Conservation (phyloP, 2,113 vertebrate species). For the Percina caprodes region DNA sequence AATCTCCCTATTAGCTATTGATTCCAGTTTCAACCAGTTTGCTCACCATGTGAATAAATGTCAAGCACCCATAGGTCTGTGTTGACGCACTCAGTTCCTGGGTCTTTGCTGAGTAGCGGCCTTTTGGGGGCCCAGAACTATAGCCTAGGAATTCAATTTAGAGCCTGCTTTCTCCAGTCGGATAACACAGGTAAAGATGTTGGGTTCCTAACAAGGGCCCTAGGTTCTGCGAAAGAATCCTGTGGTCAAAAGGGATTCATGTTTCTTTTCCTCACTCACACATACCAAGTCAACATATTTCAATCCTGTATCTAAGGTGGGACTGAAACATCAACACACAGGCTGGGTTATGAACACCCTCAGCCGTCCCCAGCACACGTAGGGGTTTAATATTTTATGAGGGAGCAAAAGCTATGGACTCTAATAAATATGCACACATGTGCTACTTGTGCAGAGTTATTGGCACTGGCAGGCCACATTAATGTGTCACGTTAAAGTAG, state of each 20-base stretch:
- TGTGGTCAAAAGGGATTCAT: not conserved
- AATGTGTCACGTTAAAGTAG: conserved; percentile 83
- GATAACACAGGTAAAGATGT: not conserved
- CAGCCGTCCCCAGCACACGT: conserved; percentile 68
- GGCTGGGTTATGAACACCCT: conserved; percentile 68
- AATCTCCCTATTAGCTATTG: not conserved
- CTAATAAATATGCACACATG: conserved; percentile 81
- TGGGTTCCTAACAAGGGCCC: conserved; percentile 1
- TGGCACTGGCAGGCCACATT: conserved; percentile 79
- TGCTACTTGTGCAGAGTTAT: conserved; percentile 78
- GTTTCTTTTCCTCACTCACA: not conserved
- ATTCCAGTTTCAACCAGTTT: not conserved
- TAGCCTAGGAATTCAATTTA: not conserved
- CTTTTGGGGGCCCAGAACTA: not conserved
- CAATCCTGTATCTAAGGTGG: conserved; percentile 18
- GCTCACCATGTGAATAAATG: not conserved
- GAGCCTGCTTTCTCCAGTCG: not conserved
- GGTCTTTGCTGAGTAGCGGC: not conserved
- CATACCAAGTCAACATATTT: not conserved
- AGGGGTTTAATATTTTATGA: conserved; percentile 76
- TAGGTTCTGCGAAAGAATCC: not conserved
- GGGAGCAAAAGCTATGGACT: conserved; percentile 75
- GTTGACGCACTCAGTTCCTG: not conserved
- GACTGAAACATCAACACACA: conserved; percentile 53
- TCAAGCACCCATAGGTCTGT: not conserved